These are phyloP conservation scores for Conistra vaccinii DNA, from an alignment of 2,888 invertebrate genomes.

Conservation along the genomic window DNA sequence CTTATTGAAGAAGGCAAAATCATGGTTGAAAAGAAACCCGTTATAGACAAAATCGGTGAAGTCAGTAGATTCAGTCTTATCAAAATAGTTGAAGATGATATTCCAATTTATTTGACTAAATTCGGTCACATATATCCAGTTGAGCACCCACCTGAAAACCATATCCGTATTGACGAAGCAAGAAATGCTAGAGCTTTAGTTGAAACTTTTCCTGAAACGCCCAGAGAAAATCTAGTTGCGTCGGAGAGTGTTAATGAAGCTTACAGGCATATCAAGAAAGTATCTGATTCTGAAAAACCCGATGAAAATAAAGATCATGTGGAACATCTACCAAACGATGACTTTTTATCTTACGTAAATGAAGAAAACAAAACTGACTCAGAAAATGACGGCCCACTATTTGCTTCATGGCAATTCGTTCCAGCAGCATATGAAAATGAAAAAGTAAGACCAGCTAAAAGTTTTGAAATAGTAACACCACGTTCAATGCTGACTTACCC, in stretches of 20 bases:
- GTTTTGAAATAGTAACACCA: constrained; percentile 84
- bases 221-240: constrained; percentile 86
- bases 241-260: constrained; percentile 89
- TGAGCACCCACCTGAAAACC: constrained; percentile 87
- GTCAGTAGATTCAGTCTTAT: constrained; percentile 93
- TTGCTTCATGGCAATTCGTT: constrained; percentile 85
- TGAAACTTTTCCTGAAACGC: constrained; percentile 80
- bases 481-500: constrained; percentile 87
- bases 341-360: constrained; percentile 84
- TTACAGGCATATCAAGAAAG: constrained; percentile 83
- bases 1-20: constrained; percentile 89
- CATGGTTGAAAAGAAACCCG: constrained; percentile 91
- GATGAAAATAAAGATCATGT: constrained; percentile 69
- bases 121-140: constrained; percentile 87
- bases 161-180: constrained; percentile 88
- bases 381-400: constrained; percentile 71
- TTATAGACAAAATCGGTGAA: constrained; percentile 92
- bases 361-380: constrained; percentile 81
- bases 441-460: constrained; percentile 76
- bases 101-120: constrained; percentile 88
- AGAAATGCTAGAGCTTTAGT: constrained; percentile 87
- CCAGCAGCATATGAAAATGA: constrained; percentile 89
- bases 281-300: constrained; percentile 62
- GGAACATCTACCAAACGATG: constrained; percentile 79
- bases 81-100: constrained; percentile 92